These are phyloP conservation scores for Plectrocnemia conspersa DNA, from an alignment of 1,140 invertebrate genomes.

Conservation along the genomic window DNA sequence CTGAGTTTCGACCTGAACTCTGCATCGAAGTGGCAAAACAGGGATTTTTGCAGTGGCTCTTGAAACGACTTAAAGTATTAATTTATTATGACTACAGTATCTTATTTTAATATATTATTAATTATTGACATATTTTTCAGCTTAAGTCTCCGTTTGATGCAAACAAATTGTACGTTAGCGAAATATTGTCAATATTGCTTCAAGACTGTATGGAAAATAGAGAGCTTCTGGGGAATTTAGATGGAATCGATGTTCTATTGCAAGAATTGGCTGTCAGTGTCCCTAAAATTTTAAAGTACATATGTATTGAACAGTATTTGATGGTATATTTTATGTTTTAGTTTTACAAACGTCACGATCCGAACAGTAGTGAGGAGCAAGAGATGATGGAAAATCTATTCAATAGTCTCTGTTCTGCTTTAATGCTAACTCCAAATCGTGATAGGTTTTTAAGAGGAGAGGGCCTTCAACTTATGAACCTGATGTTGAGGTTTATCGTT, in stretches of 20 bases:
- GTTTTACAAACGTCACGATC: conserved; percentile 95
- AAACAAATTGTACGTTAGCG: conserved; percentile 94
- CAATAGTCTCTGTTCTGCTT: conserved; percentile 87
- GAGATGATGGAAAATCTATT: conserved; percentile 99
- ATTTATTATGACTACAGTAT: too few species aligned
- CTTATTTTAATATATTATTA: neutral
- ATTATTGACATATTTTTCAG: conserved; percentile 36
- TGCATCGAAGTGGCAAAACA: conserved; percentile 80
- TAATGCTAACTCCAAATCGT: conserved; percentile 84
- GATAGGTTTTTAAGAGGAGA: conserved; percentile 91
- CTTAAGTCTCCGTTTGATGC: conserved; percentile 83
- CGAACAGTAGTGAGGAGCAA: conserved; percentile 82
- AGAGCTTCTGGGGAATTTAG: conserved; percentile 79
- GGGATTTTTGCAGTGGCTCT: conserved; percentile 87
- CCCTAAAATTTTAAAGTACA: conserved; percentile 1
- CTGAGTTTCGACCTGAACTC: conserved; percentile 85
- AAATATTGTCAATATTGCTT: conserved; percentile 92
- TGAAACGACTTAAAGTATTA: conserved; percentile 82
- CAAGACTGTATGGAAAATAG: conserved; percentile 85
- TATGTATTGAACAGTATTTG: neutral
- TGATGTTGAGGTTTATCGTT: conserved; percentile 84
- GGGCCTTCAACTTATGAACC: conserved; percentile 91
- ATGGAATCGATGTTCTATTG: conserved; percentile 94
- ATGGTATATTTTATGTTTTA: conserved; percentile 41
- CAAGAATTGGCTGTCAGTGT: conserved; percentile 85